Conservation (phyloP, 2,888 invertebrate species). For the Acrocera orbiculus region DNA sequence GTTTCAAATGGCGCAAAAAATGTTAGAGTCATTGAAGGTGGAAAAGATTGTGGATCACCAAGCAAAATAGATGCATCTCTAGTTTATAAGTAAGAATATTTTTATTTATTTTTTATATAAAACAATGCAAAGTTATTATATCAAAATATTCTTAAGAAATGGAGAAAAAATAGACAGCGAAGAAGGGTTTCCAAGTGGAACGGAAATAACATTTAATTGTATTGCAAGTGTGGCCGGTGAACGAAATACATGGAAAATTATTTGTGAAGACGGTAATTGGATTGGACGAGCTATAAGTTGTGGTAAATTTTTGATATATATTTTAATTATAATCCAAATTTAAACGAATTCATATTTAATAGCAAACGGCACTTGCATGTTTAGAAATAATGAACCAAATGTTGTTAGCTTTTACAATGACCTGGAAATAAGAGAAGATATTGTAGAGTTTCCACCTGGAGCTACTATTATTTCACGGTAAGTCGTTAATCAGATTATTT, state of each 20-base stretch:
- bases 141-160: constrained; percentile 31
- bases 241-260: constrained; percentile 67
- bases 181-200: constrained; percentile 59
- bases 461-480: constrained; percentile 47
- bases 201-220: constrained; percentile 68
- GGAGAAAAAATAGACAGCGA: constrained; percentile 48
- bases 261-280: constrained; percentile 73
- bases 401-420: constrained; percentile 70
- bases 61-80: constrained; percentile 59
- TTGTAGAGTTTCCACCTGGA: constrained; percentile 62
- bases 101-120: background rate
- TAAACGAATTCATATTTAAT: background rate
- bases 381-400: constrained; percentile 58
- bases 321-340: constrained; percentile 7
- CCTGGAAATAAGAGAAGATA: constrained; percentile 53
- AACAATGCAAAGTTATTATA: too few species aligned
- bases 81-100: constrained; percentile 36
- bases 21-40: constrained; percentile 13
- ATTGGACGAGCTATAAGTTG: constrained; percentile 63
- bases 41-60: constrained; percentile 24
- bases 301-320: constrained; percentile 36
- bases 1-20: constrained; percentile 16
- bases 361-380: constrained; percentile 58
- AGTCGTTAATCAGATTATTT: background rate
- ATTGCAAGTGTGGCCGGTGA: constrained; percentile 66